A percentile compares a stretch with the other conserved stretches of the same genome.
These are phyloP conservation scores for Acrocephalus scirpaceus DNA, from an alignment of 2,797 vertebrate genomes.

Conservation along the genomic window DNA sequence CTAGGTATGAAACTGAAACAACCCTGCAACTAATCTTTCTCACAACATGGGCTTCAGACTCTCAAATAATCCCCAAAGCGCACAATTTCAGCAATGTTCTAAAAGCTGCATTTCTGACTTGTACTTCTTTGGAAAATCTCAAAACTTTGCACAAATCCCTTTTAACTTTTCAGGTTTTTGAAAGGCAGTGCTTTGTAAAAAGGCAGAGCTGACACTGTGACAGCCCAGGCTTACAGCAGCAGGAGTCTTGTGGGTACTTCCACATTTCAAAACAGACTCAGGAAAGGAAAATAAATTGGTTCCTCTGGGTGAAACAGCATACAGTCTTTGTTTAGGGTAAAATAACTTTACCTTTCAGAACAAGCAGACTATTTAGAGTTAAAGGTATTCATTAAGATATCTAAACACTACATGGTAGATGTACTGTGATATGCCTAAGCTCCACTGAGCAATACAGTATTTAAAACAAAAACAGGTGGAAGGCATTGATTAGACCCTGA, in stretches of 20 bases:
- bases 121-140: slow-evolving; percentile 29
- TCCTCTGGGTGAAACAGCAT: slow-evolving; percentile 66
- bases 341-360: slow-evolving; percentile 64
- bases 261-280: slow-evolving; percentile 64
- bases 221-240: slow-evolving; percentile 58
- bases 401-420: slow-evolving; percentile 65
- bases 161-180: neutral
- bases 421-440: slow-evolving; percentile 48
- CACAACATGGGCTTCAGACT: neutral
- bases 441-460: slow-evolving; percentile 60
- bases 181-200: neutral
- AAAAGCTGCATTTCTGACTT: slow-evolving; percentile 49
- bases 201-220: slow-evolving; percentile 46
- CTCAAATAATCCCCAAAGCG: neutral
- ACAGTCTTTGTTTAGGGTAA: slow-evolving; percentile 70
- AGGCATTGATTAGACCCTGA: slow-evolving; percentile 52
- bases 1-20: slow-evolving; percentile 19
- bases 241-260: slow-evolving; percentile 53
- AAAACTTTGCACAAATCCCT: slow-evolving; percentile 44
- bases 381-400: slow-evolving; percentile 73
- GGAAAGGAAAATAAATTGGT: slow-evolving; percentile 73
- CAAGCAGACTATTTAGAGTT: slow-evolving; percentile 70
- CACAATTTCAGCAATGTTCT: neutral
- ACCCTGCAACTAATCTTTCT: slow-evolving; percentile 31
- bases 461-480: slow-evolving; percentile 78